Percentiles rank a stretch among this genome's conserved stretches.
phyloP scores from a whole-genome alignment of 2,888 invertebrate species.

The Hesperia comma region DNA sequence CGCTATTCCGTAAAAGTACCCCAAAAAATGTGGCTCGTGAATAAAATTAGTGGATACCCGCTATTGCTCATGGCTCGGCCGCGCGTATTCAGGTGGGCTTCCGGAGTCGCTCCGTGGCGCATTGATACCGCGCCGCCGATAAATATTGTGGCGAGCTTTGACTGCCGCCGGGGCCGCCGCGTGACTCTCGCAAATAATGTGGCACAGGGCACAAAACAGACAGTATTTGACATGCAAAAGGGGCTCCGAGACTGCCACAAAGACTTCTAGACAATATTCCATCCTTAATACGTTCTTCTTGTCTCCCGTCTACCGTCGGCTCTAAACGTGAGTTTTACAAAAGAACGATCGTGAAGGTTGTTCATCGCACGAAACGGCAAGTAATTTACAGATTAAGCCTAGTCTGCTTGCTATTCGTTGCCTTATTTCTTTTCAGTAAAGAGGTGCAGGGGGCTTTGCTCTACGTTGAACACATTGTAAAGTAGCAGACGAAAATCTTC shows the following conservation, averaged over 20 bases:
- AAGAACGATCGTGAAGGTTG: conserved; percentile 5
- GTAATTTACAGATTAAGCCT: conserved; percentile 36
- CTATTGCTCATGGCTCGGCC: conserved; percentile 44
- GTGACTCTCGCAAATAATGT: conserved; percentile 39
- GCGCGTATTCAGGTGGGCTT: conserved; percentile 67
- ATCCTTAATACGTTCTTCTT: conserved; percentile 27
- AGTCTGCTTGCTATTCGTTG: conserved; percentile 33
- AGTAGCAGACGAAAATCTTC: conserved; percentile 37
- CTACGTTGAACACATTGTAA: conserved; percentile 35
- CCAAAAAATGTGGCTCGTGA: too few relatives aligned
- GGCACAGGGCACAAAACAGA: conserved; percentile 30
- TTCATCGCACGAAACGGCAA: conserved; percentile 6
- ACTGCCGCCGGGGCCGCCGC: conserved; percentile 51
- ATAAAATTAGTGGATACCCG: conserved; percentile 38
- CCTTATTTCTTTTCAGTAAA: conserved; percentile 28
- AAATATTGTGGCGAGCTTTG: conserved; percentile 82
- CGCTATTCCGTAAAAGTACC: too few relatives aligned
- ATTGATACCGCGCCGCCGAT: conserved; percentile 80
- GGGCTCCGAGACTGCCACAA: conserved; percentile 32
- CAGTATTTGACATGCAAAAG: conserved; percentile 37
- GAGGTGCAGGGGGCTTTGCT: conserved; percentile 35
- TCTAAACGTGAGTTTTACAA: not conserved
- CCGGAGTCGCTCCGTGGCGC: conserved; percentile 76
- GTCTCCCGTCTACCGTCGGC: conserved; percentile 16
- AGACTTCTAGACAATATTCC: conserved; percentile 31